Evolutionary conservation across 2,888 invertebrate species (phyloP), one percentile per base, ranked within the genome.

Genomic region (Merodon equestris): DNA sequence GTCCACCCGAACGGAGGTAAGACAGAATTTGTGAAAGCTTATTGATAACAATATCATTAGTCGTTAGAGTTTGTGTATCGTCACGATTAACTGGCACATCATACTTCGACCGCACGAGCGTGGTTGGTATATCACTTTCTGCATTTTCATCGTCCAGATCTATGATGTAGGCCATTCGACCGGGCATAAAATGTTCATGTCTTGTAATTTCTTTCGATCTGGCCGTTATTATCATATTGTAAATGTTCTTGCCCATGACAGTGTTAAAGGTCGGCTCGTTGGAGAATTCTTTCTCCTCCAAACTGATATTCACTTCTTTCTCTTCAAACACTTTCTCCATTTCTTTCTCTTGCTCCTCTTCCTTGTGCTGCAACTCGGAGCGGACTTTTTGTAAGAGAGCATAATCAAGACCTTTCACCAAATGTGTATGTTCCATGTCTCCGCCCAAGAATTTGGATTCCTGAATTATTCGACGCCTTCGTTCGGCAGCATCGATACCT

Each of bases 371-470:
- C 81, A 98, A 96, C 89, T 99, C 99, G 82, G 97, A 97, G 51
- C 98, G 93, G 0, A 96, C 97, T 91, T 99, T 96, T 85, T 97
- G 97, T 68, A 97, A 88, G 57, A 97, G 89, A 0, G 97, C 97
- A 88, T 96, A 97, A 91, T 97, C 97, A 53, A 96, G 89, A 84
- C 97, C 99, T 90, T 99, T 99, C 84, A 99, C 99, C 91, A 99
- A 97, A 90, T 99, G 99, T 87, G 99, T 99, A 85, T 99, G 99
- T 86, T 99, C 98, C 96, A 99, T 98, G 89, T 99, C 99, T 92
- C 99, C 99, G 87, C 99, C 99, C 90, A 99, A 96, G 90, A 97
- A 99, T 90, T 99, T 99, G 0, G 99, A 99, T 90, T 99, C 99
- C 91, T 95, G 95, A 86, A 99, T 99, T 91, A 98, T 94, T 86